Conservation (phyloP, 2,113 vertebrate genomes). For the Chamaetylas fuelleborni region DNA sequence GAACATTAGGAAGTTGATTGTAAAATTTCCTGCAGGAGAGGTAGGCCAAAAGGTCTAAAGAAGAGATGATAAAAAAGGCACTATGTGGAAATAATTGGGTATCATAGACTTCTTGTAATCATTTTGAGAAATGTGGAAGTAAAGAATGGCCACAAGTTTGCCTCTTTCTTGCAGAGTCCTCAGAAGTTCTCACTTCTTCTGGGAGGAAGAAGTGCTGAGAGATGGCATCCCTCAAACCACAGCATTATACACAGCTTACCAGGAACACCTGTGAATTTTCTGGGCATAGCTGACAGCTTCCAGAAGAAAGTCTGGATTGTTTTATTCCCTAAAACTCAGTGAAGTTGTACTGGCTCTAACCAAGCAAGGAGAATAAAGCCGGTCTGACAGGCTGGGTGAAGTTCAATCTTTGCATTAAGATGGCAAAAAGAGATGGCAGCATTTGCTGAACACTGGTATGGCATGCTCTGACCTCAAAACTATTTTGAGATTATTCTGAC, state of each 20-base stretch:
- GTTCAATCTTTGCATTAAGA: neutral
- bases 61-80: neutral
- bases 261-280: fast-evolving
- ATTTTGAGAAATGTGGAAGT: neutral
- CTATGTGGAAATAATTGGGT: neutral
- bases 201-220: neutral
- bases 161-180: neutral
- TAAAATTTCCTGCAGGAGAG: slow-evolving; percentile 28
- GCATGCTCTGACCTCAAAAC: neutral
- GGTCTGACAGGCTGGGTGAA: neutral
- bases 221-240: neutral
- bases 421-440: neutral
- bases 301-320: neutral
- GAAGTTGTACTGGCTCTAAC: neutral
- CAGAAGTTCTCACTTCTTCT: fast-evolving
- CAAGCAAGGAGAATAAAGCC: neutral
- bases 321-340: neutral
- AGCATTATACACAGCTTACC: neutral
- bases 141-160: neutral
- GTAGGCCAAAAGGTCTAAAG: slow-evolving; percentile 18
- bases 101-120: neutral
- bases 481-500: neutral
- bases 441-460: neutral
- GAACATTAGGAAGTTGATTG: neutral
- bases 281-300: neutral